Evolutionary conservation across 1,140 invertebrate genomes (phyloP), one percentile per base, ranked within the genome.

Genomic region (Nasonia longicornis): DNA sequence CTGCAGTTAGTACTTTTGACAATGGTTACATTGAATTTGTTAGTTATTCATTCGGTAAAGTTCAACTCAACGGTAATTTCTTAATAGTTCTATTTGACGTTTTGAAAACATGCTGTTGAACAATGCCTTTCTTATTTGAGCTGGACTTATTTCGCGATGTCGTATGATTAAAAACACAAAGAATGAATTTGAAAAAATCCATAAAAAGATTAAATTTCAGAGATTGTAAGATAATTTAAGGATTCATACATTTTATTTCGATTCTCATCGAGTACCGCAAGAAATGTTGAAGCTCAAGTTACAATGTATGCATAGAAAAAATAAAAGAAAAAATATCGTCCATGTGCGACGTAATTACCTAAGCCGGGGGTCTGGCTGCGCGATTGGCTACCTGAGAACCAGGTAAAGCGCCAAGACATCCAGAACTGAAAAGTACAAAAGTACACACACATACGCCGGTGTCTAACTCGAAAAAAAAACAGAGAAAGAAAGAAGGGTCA

Each of bases 391-490:
- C 88, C 87, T 89, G 83, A 89, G 84, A 86, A 89, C 88, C 86
- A 89, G 86, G 86, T 89, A 89, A 88, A 89, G 87, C 84, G 87
- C 89, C 87, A 85, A 83, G 86, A 89, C 84, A 86, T 89, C 88
- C 84, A 89, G 80, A 87, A 89, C 88, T 89, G 88, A 88, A 90
- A 90, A 87, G 69, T 82, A 86, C 82, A 87, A n/a, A n/a, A n/a
- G n/a, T 73, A 84, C 16, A 87, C 75, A 84, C 26, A 74, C 63
- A 48, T 71, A 79, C 67, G 63, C 69, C 78, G 78, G 45, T 64
- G 52, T 73, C 77, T 81, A 72, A 81, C 26, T 67, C 14, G 48
- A 31, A 78, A 31, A 52, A 20, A 76, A 69, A 20, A 76, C 26
- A 26, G 67, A 35, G n/a, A 35, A 7, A 64, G 1, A n/a, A 45